Evolutionary conservation across 1,140 invertebrate species (phyloP).

Genomic region (Drosophila sulfurigaster): DNA sequence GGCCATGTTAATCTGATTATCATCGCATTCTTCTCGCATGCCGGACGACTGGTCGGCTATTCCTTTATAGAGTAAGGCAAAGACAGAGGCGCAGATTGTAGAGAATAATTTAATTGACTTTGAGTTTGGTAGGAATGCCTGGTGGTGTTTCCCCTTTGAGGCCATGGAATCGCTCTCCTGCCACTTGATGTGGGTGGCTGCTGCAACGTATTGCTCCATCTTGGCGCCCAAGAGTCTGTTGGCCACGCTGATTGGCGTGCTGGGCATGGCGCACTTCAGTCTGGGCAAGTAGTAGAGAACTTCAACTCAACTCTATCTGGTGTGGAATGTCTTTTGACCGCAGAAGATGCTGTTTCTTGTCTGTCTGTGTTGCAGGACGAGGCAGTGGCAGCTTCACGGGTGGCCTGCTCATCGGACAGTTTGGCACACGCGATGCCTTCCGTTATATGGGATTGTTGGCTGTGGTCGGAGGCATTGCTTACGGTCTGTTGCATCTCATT

Average conservation of each 20-base stretch:
- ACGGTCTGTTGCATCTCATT: conserved; percentile 89
- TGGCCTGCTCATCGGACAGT: conserved; percentile 90
- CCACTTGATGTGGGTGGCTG: conserved; percentile 95
- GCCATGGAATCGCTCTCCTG: conserved; percentile 93
- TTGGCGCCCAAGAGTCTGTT: conserved; percentile 92
- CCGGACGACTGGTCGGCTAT: conserved; percentile 91
- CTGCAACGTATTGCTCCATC: conserved; percentile 92
- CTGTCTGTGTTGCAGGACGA: conserved; percentile 77
- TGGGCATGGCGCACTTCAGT: conserved; percentile 93
- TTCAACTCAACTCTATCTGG: not conserved
- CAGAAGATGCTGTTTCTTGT: not conserved
- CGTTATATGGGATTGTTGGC: conserved; percentile 91
- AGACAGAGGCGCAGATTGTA: conserved; percentile 6
- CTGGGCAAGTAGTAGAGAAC: conserved; percentile 86
- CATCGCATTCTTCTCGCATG: conserved; percentile 92
- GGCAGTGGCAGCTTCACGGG: conserved; percentile 93
- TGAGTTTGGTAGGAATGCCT: conserved; percentile 88
- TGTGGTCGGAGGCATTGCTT: conserved; percentile 89
- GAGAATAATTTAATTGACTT: conserved; percentile 56
- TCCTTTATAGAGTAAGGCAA: conserved; percentile 91
- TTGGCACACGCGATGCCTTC: conserved; percentile 90
- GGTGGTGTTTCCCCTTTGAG: conserved; percentile 94
- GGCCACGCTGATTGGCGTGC: conserved; percentile 92
- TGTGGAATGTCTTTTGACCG: not conserved
- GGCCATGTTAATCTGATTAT: conserved; percentile 93